Base-by-base conservation (phyloP, 2,113 vertebrate species). In the Peromyscus leucopus region DNA sequence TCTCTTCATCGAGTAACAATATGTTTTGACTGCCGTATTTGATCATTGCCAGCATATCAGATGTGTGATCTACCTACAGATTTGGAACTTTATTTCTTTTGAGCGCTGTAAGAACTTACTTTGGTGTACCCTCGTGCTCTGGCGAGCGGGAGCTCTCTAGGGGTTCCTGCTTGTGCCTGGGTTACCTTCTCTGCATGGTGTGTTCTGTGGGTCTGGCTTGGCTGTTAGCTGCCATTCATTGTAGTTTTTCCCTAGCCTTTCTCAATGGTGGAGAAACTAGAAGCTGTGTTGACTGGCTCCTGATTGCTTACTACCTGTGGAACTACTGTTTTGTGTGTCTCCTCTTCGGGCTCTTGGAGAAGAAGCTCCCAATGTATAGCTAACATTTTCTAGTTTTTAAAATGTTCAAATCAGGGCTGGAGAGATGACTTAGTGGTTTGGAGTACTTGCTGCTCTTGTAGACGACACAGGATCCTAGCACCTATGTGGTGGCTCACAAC, bases 41-140 rank as follows among this genome's bases (percentile, higher is more conserved):
- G 6, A 13, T 31, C 39, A 9, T n/a, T 80, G 57, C 36, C 6
- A 79, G 57, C 6, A 2, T 51, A 12, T 65, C 11, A 72, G 57
- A 1, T 89, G 16, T 84, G 5, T 26, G 39, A 26, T 48, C 55
- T 90, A 1, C 24, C 15, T 89, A 63, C n/a, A 79, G 11, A 57
- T 24, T 17, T 88, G 51, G 39, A n/a, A 17, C 84, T 83, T 28
- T 90, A 13, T 48, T 59, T n/a, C 33, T 67, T 91, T 48, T 57
- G 26, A 55, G 63, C 55, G 80, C 36, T 9, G 10, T 6, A 22
- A 78, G 74, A 31, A 61, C 17, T 85, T 46, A 33, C 21, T 0
- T 0, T 21, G 10, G 59, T 71, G 15, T 21, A 55, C 5, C 10
- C 4, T 0, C 21, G 36, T 22, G 19, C 3, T n/a, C 24, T 2